Percentiles rank a stretch among this genome's conserved stretches.
Conservation (phyloP, 2,888 invertebrate genomes). For the Volucella zonaria region DNA sequence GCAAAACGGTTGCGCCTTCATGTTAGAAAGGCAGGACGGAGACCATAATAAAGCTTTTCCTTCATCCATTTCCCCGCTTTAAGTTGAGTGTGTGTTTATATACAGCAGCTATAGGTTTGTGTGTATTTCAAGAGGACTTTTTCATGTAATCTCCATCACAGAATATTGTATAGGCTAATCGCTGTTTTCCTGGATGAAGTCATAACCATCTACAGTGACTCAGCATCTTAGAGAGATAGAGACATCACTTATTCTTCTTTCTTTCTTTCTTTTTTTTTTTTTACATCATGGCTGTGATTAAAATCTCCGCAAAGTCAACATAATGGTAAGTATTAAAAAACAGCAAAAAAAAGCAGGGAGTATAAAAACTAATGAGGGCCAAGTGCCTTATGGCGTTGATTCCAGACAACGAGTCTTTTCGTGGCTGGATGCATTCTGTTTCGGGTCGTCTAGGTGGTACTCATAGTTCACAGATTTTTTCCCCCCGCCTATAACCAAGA, state of each 20-base stretch:
- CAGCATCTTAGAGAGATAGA: slow-evolving; percentile 47
- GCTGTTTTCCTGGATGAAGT: slow-evolving; percentile 72
- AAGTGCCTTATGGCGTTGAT: slow-evolving; percentile 70
- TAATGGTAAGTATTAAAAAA: slow-evolving; percentile 24
- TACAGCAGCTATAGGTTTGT: background rate
- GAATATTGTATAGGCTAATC: slow-evolving; percentile 65
- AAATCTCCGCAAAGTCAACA: slow-evolving; percentile 68
- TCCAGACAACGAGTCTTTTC: slow-evolving; percentile 46
- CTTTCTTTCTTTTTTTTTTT: slow-evolving; percentile 19
- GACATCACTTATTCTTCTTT: slow-evolving; percentile 26
- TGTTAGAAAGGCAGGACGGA: background rate
- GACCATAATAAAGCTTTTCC: slow-evolving; percentile 44
- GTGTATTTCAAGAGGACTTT: slow-evolving; percentile 25
- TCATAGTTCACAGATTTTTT: background rate
- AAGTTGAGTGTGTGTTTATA: slow-evolving; percentile 4
- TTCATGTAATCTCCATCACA: slow-evolving; percentile 56
- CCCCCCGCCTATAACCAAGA: background rate
- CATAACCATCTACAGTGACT: slow-evolving; percentile 65
- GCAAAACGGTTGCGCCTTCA: slow-evolving; percentile 36
- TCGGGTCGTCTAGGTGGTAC: too few species aligned
- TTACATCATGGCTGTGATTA: slow-evolving; percentile 60
- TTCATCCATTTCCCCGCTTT: slow-evolving; percentile 7
- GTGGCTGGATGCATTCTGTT: slow-evolving; percentile 39
- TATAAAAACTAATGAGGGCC: slow-evolving; percentile 47
- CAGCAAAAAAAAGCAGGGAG: slow-evolving; percentile 8